Base-by-base conservation (phyloP, 2,888 invertebrate genomes). In the Acanthopleura granulata region DNA sequence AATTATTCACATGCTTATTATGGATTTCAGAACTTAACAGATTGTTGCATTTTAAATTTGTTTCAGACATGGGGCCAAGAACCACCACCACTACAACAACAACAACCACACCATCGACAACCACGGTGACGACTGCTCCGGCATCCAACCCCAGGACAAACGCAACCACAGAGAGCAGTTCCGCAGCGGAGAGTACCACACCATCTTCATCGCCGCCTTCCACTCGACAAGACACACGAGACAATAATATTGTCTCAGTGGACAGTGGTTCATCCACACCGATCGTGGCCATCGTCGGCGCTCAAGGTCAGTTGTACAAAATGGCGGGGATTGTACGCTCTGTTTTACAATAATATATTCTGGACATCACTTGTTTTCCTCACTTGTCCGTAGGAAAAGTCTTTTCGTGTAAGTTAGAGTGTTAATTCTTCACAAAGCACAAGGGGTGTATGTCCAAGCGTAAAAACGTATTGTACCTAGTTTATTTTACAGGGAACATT, bases 1-100 rank as follows among this genome's bases (percentile, higher is more conserved):
- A n/a, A n/a, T n/a, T n/a, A n/a, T 40, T 40, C 22, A 57, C 57
- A 57, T 57, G 57, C 57, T 57, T 57, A 57, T 57, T 57, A 57
- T 57, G 57, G 6, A 3, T 57, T 22, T 22, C 57, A 3, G n/a
- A 57, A 57, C 57, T 57, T 9, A 22, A 57, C 57, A 57, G 18
- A 4, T 12, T 9, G 57, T 57, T 3, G 3, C 40, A 40, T 40
- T 1, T n/a, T 57, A 18, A 6, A 1, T 57, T 22, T 57, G 6
- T 57, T 57, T 4, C 66, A 66, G 66, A 66, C 14, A 66, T 66
- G 66, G 66, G 66, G 6, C 66, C 66, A 27, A 27, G 16, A 22
- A 66, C 66, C 18, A 57, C 57, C 3, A 57, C 57, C 6, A 57
- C 57, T 12, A 57, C 57, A 22, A 66, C 66, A 3, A 22, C 62